phyloP scores from a whole-genome alignment of 2,888 invertebrate genomes.

The Tetranychus piercei region DNA sequence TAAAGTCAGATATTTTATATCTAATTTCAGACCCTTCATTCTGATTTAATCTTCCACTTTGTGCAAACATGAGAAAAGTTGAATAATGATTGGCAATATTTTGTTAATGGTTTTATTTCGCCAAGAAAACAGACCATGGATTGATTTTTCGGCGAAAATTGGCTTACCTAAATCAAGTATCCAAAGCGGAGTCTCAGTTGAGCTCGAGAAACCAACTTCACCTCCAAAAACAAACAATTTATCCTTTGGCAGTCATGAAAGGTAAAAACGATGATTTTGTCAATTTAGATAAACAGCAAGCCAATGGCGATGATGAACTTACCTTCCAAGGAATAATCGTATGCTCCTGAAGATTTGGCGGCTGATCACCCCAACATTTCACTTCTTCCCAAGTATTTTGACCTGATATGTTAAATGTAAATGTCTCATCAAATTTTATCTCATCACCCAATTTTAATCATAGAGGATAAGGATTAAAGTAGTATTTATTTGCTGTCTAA shows the following conservation, averaged over 20 bases:
- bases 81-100: no score
- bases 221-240: conserved; percentile 67
- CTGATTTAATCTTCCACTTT: no score
- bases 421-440: no score
- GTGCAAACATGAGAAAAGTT: no score
- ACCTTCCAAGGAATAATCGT: conserved; percentile 56
- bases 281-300: background rate
- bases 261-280: background rate
- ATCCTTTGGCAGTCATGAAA: conserved; percentile 28
- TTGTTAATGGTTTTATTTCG: no score
- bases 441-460: conserved; percentile 13
- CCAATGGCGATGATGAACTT: conserved; percentile 25
- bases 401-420: conserved; percentile 36
- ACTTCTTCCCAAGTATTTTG: conserved; percentile 56
- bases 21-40: no score
- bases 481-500: background rate
- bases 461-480: background rate
- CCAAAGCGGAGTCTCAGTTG: conserved; percentile 66
- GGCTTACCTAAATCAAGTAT: conserved; percentile 45
- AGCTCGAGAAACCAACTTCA: conserved; percentile 55
- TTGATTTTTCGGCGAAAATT: no score
- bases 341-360: conserved; percentile 67
- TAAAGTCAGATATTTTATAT: no score
- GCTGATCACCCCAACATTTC: conserved; percentile 42
- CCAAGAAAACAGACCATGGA: no score